Base-by-base conservation (phyloP, 2,113 vertebrate genomes). In the Oplegnathus fasciatus region DNA sequence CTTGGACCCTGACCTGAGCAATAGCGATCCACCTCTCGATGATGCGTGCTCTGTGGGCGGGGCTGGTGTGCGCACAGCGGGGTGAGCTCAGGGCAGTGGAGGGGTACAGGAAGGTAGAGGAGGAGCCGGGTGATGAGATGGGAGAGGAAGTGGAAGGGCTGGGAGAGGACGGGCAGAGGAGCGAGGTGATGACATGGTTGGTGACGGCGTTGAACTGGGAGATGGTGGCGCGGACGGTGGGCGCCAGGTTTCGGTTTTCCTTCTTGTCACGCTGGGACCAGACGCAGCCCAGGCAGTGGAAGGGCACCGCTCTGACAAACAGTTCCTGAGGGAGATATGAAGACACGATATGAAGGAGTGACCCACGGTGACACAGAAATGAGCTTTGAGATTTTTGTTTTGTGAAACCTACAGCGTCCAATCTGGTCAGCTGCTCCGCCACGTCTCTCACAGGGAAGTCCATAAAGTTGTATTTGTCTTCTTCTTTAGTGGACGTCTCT, bases 261-360 rank as follows among this genome's bases (percentile, higher is more conserved):
- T 97, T 97, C 89, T 97, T 96, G 94, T 97, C 97, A 0, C 97
- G 94, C 72, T 97, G 97, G 1, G 97, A 98, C 97, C 97, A 98
- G 86, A 98, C 82, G 1, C 97, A 97, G 82, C 97, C 97, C 70
- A 97, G 93, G 86, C 97, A 98, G 79, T 98, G 96, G 73, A 95
- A 97, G 15, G 96, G 95, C 13, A 93, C 90, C 66, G 96, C 96
- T 13, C 82, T 94, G 1, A 92, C 88, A 74, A 98, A 98, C 15
- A 98, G 95, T 1, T 96, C 95, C 97, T 98, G 90, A 24, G 44
- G 7, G 14, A 62, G 18, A 60, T 6, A 62, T 0, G 8, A 50
- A 77, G 22, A 58, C 9, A 24, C 9, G 6, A 22, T 8, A 15
- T 13, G 30, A 58, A 14, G 9, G 1, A 55, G 46, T 1, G 26